These are phyloP conservation scores for Apoderus coryli DNA, from an alignment of 2,888 invertebrate genomes.

Conservation along the genomic window DNA sequence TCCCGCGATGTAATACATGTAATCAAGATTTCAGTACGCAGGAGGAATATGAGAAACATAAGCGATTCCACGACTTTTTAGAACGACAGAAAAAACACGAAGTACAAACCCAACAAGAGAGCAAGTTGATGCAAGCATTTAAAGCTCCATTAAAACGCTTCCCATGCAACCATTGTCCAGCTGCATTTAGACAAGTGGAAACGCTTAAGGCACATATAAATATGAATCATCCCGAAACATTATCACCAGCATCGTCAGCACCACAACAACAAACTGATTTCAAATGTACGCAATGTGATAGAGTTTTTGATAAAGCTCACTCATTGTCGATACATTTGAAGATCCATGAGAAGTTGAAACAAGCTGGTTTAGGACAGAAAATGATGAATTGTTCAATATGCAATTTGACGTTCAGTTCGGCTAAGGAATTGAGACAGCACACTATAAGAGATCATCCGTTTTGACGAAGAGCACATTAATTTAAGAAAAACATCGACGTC, in stretches of 20 bases:
- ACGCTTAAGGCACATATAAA: conserved; percentile 48
- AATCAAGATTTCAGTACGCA: conserved; percentile 45
- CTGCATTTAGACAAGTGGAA: conserved; percentile 46
- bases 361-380: conserved; percentile 23
- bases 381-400: conserved; percentile 43
- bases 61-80: conserved; percentile 35
- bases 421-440: conserved; percentile 30
- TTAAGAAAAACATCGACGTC: no score
- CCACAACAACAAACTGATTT: conserved; percentile 34
- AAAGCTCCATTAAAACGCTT: conserved; percentile 28
- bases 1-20: conserved; percentile 40
- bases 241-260: no score
- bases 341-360: conserved; percentile 40
- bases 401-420: conserved; percentile 30
- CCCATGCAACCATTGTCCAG: conserved; percentile 47
- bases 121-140: conserved; percentile 6
- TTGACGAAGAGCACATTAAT: no score
- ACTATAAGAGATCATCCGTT: conserved; percentile 31
- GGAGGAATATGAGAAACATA: conserved; percentile 44
- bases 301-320: conserved; percentile 44
- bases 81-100: conserved; percentile 23
- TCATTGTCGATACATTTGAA: conserved; percentile 48
- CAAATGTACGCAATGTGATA: conserved; percentile 49
- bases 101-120: conserved; percentile 34
- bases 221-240: conserved; percentile 38